Base-by-base conservation (phyloP, 1,140 invertebrate genomes). In the Wiebesia pumilae region DNA sequence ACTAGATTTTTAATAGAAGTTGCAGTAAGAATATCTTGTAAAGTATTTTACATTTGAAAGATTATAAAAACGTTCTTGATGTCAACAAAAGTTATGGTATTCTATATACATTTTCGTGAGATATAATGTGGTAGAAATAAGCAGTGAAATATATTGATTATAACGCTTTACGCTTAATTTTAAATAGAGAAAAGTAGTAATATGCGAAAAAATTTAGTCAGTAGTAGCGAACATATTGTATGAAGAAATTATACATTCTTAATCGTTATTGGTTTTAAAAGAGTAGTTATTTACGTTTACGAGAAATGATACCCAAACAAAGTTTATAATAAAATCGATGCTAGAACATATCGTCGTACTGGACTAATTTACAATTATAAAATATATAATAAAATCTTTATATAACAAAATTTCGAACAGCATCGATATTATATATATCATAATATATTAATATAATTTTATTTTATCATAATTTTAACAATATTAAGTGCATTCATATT, bases 341-440 rank as follows among this genome's bases (percentile, higher is more conserved):
- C 43, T 27, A 43, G 21, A 38, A n/a, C 7, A n/a, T 7, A 75
- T 43, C 24, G 21, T 75, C 2, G 30, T 21, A 40, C 3, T 47
- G 7, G 10, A 30, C 1, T 33, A 54, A 79, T 54, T 58, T 79
- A 19, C 1, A 54, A 79, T 62, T 62, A 62, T 27, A 62, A 27
- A 62, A 62, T 1, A 24, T 62, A 14, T 27, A 54, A 54, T 47
- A 47, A 47, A 47, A 2, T 14, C 33, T 1, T 47, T n/a, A 77
- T 47, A 16, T 77, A n/a, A 24, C 24, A 30, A 47, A 43, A 77
- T 77, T 77, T 77, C 3, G 14, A n/a, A 77, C 4, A 21, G 30
- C 77, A 62, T 83, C 35, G n/a, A 75, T 83, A 77, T 40, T 62
- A 58, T 51, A 83, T 83, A 62, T 43, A 77, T 16, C 62, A 58